These are phyloP conservation scores for Psettodes erumei DNA, from an alignment of 2,113 vertebrate genomes.

Conservation along the genomic window DNA sequence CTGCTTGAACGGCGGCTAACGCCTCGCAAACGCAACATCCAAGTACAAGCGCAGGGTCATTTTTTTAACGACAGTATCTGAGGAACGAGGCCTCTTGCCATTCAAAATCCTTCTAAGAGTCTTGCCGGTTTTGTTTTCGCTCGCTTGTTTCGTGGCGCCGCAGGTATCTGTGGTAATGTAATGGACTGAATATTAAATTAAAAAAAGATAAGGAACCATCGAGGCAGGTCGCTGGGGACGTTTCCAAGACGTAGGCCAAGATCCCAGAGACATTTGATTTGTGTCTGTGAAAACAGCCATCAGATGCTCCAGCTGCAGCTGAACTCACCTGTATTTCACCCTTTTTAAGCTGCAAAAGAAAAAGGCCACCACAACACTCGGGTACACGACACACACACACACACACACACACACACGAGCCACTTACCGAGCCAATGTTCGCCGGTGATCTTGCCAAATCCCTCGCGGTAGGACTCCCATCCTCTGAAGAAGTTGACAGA, in stretches of 20 bases:
- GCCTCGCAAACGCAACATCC: no score
- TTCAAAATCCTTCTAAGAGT: not conserved
- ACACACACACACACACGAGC: slow-evolving; percentile 27
- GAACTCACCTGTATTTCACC: not conserved
- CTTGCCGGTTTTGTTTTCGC: not conserved
- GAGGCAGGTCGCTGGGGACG: not conserved
- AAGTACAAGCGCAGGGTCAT: not conserved
- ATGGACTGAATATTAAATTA: not conserved
- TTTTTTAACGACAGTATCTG: not conserved
- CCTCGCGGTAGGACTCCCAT: slow-evolving; percentile 94
- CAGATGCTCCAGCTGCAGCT: not conserved
- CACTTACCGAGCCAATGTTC: slow-evolving; percentile 96
- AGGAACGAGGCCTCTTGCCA: no score
- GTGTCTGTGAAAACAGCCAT: slow-evolving; percentile 18
- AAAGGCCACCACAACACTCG: not conserved
- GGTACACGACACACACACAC: not conserved
- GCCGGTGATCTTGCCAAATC: slow-evolving; percentile 95
- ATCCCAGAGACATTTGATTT: slow-evolving; percentile 7
- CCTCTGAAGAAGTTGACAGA: slow-evolving; percentile 95
- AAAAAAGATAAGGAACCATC: not conserved
- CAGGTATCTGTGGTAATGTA: not conserved
- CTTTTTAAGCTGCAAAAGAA: no score
- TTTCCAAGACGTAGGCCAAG: not conserved
- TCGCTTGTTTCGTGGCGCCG: not conserved
- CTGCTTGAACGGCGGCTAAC: no score